Evolutionary conservation across 2,113 vertebrate genomes (phyloP), one percentile per base, ranked within the genome.

Genomic region (Microcebus griseorufus): DNA sequence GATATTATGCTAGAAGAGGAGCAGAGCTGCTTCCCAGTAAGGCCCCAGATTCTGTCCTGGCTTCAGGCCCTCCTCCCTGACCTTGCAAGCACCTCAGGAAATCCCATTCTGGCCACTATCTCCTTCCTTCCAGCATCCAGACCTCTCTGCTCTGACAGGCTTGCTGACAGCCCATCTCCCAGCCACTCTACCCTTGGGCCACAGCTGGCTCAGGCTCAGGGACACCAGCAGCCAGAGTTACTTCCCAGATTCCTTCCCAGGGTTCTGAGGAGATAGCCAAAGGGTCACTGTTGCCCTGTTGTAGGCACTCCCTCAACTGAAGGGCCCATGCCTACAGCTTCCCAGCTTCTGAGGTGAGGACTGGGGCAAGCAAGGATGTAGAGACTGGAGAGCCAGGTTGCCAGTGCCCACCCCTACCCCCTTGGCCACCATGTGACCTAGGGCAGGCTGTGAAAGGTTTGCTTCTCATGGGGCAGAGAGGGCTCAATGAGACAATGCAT

Each of bases 21-120:
- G 32, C 18, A 62, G 72, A 80, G 29, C 42, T 83, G 2, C 20
- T 65, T 13, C 34, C 29, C 29, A 45, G 13, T 64, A 25, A 65
- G 72, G 37, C 37, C 45, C 53, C 32, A 34, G 13, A 14, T 32
- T 93, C 53, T 5, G 0, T 17, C 9, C 25, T 75, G 58, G 76
- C 51, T 83, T 87, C 18, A 80, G 34, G 22, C n/a, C 18, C 17
- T 79, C 51, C 42, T 42, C 25, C 22, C 39, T 75, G 85, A 73
- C 85, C 58, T 96, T 39, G 64, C 4, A 83, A 53, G 55, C 48
- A 90, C 62, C 78, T 78, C 84, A 83, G 62, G 58, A 97, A 95
- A 90, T 92, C 91, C 62, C 53, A 82, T 89, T 92, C 84, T 90
- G 75, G 64, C 51, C 88, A 87, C 81, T 95, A 9, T 90, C 80